These are phyloP conservation scores for Nylanderia fulva DNA, from an alignment of 1,140 invertebrate genomes.

Conservation along the genomic window DNA sequence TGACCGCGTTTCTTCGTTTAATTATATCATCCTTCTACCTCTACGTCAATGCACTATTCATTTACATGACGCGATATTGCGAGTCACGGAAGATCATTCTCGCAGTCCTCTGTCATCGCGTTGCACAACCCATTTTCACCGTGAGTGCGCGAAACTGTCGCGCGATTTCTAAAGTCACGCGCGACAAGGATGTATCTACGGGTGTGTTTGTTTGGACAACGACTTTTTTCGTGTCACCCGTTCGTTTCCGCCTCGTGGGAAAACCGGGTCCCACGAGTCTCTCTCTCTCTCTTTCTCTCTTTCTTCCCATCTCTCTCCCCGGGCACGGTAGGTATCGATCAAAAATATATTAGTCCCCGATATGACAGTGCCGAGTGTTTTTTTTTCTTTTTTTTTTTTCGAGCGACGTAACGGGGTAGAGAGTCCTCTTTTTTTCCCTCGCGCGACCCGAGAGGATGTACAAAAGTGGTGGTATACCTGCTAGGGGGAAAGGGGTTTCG, in stretches of 20 bases:
- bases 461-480: slow-evolving; percentile 80
- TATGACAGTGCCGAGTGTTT: slow-evolving; percentile 86
- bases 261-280: slow-evolving; percentile 78
- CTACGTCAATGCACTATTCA: neutral
- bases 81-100: slow-evolving; percentile 13
- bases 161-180: slow-evolving; percentile 68
- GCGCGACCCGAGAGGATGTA: slow-evolving; percentile 67
- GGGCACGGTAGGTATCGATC: slow-evolving; percentile 81
- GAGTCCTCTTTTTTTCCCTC: slow-evolving; percentile 68
- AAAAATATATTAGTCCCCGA: slow-evolving; percentile 86
- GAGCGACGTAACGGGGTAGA: slow-evolving; percentile 34
- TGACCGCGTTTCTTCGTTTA: neutral
- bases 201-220: slow-evolving; percentile 86
- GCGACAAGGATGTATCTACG: slow-evolving; percentile 42
- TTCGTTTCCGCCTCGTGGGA: slow-evolving; percentile 79
- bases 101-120: slow-evolving; percentile 10
- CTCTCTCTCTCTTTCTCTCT: slow-evolving; percentile 14
- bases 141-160: slow-evolving; percentile 64
- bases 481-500: slow-evolving; percentile 78
- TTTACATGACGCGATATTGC: neutral
- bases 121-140: slow-evolving; percentile 57
- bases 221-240: slow-evolving; percentile 78
- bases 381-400: slow-evolving; percentile 80
- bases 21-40: neutral
- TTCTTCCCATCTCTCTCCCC: neutral